A percentile compares a stretch with the other conserved stretches of the same genome.
Conservation (phyloP, 2,888 invertebrate genomes). For the Norana najaformis region DNA sequence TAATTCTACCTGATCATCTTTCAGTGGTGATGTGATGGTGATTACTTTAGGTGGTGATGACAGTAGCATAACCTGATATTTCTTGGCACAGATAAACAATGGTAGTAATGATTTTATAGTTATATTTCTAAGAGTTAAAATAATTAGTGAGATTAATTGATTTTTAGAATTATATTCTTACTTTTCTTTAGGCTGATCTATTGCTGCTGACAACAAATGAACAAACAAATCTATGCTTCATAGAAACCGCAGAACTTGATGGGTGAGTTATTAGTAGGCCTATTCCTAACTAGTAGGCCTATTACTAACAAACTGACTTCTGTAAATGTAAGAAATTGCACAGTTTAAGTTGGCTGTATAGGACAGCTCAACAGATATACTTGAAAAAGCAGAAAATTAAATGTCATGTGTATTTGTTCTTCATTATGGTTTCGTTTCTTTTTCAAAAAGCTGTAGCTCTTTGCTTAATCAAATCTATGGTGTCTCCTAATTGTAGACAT, state of each 20-base stretch:
- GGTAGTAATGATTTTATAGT: background rate
- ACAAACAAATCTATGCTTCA: conserved; percentile 97
- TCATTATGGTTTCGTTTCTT: too few species aligned
- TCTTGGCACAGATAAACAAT: background rate
- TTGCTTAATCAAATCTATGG: too few species aligned
- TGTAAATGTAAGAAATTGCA: too few species aligned
- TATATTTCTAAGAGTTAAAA: background rate
- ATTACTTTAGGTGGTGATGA: too few species aligned
- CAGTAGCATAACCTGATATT: background rate
- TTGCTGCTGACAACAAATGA: conserved; percentile 92
- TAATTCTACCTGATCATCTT: too few species aligned
- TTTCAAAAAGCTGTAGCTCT: too few species aligned
- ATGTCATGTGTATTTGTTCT: too few species aligned
- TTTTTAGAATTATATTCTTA: background rate
- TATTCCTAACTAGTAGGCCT: background rate
- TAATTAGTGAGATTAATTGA: background rate
- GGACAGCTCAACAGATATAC: too few species aligned
- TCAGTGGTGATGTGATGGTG: too few species aligned
- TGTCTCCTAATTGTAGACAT: too few species aligned
- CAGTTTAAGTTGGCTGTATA: too few species aligned
- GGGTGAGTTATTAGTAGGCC: conserved; percentile 70
- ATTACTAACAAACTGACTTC: background rate
- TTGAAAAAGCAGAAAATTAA: too few species aligned
- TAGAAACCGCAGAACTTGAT: conserved; percentile 98
- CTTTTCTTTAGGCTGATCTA: conserved; percentile 76